Base-by-base conservation (phyloP, 2,888 invertebrate species). In the Tethea ocularis region DNA sequence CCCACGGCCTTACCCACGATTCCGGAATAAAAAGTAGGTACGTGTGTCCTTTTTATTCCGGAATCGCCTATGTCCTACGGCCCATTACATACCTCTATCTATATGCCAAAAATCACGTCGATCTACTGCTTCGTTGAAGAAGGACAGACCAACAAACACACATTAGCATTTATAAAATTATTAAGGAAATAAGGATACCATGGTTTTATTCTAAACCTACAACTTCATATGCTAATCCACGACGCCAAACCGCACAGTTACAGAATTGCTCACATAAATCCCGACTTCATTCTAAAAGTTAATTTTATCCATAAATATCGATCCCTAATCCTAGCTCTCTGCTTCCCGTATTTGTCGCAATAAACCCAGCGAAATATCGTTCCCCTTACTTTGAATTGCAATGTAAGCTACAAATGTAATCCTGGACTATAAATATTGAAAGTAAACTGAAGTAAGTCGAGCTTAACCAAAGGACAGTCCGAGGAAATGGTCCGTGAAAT, bases 371-470 rank as follows among this genome's bases (percentile, higher is more conserved):
- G 46, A 46, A 20, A 46, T 46, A 46, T 46, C 23, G 23, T 52
- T 52, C 52, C 52, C 52, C 24, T 23, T n/a, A 23, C 26, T 6
- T 23, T 7, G 52, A 15, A 52, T 52, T 52, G 52, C 24, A 52
- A 52, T 52, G 15, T 23, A 24, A 13, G 13, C 26, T 52, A 23
- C 52, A 52, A 52, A 52, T 26, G 10, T 52, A 52, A 52, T 23
- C 46, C 46, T 20, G 10, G 46, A 46, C n/a, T 46, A 46, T 46
- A 46, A 20, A 46, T 46, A 46, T 46, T 20, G 46, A 46, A 46
- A 46, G 46, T 38, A 38, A 38, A 38, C 38, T 38, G 38, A 38
- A 38, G 38, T 46, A 46, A 46, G 20, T 46, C 46, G 46, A 46
- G 46, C 46, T 46, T 46, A 46, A 46, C 20, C 17, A 46, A 46